phyloP scores from a whole-genome alignment of 2,797 vertebrate genomes.

The Pipistrellus nathusii region DNA sequence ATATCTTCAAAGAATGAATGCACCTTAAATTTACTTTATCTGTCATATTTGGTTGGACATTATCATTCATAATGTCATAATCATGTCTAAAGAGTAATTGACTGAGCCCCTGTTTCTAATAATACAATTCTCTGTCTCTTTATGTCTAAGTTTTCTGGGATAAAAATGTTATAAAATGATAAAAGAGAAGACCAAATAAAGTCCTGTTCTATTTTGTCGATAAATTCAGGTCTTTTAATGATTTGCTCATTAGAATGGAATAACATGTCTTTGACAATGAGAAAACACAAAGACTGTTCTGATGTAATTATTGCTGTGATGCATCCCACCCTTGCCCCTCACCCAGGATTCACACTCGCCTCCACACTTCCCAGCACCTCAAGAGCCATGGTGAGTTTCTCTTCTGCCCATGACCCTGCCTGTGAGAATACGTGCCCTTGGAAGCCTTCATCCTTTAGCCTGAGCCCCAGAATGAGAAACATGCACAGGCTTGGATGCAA shows the following conservation, averaged over 20 bases:
- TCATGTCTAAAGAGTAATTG: neutral
- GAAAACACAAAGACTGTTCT: neutral
- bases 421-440: neutral
- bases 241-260: neutral
- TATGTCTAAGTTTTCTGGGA: neutral
- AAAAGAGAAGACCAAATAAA: constrained; percentile 3
- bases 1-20: neutral
- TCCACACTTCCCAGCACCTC: neutral
- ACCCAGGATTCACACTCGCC: neutral
- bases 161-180: neutral
- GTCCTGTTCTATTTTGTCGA: neutral
- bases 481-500: neutral
- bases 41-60: neutral
- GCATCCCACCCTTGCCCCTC: neutral
- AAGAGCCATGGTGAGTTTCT: neutral
- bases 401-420: neutral
- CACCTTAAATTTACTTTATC: neutral
- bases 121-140: neutral
- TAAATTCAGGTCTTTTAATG: neutral
- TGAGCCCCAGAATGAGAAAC: neutral
- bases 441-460: neutral
- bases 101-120: neutral
- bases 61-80: neutral
- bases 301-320: neutral
- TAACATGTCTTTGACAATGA: neutral